phyloP scores from a whole-genome alignment of 2,113 vertebrate genomes.

The Ammodytes dubius region DNA sequence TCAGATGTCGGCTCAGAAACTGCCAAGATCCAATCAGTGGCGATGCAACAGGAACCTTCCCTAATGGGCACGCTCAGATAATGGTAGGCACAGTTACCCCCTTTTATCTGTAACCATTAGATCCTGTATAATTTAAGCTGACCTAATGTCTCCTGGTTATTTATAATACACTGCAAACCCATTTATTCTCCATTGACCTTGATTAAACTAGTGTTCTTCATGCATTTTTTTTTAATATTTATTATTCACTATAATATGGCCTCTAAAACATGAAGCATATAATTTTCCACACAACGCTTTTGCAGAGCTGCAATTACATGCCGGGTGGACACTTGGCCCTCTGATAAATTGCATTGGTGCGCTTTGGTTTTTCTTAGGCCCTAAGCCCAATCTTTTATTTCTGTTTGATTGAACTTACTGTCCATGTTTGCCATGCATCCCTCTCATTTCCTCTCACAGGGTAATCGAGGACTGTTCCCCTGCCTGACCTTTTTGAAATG shows the following conservation, averaged over 20 bases:
- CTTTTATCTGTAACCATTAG: slow-evolving; percentile 52
- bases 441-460: slow-evolving; percentile 65
- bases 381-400: slow-evolving; percentile 49
- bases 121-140: slow-evolving; percentile 59
- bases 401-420: slow-evolving; percentile 68
- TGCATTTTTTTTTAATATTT: slow-evolving; percentile 36
- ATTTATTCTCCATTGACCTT: slow-evolving; percentile 52
- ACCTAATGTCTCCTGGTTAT: slow-evolving; percentile 55
- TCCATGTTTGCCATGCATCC: slow-evolving; percentile 56
- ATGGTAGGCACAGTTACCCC: slow-evolving; percentile 88
- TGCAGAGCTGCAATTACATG: slow-evolving; percentile 62
- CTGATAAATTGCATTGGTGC: slow-evolving; percentile 63
- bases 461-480: slow-evolving; percentile 57
- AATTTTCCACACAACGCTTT: slow-evolving; percentile 31
- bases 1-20: slow-evolving; percentile 97
- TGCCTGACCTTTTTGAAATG: slow-evolving; percentile 77
- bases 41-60: slow-evolving; percentile 97
- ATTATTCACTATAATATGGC: slow-evolving; percentile 37
- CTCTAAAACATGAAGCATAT: slow-evolving; percentile 32
- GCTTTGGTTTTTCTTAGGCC: slow-evolving; percentile 57
- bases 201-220: slow-evolving; percentile 54
- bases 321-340: slow-evolving; percentile 46
- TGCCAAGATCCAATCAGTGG: slow-evolving; percentile 97
- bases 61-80: slow-evolving; percentile 98
- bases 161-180: slow-evolving; percentile 61